Percentiles rank a stretch among this genome's conserved stretches.
Conservation (phyloP, 2,797 vertebrate genomes). For the Channallabes apus region DNA sequence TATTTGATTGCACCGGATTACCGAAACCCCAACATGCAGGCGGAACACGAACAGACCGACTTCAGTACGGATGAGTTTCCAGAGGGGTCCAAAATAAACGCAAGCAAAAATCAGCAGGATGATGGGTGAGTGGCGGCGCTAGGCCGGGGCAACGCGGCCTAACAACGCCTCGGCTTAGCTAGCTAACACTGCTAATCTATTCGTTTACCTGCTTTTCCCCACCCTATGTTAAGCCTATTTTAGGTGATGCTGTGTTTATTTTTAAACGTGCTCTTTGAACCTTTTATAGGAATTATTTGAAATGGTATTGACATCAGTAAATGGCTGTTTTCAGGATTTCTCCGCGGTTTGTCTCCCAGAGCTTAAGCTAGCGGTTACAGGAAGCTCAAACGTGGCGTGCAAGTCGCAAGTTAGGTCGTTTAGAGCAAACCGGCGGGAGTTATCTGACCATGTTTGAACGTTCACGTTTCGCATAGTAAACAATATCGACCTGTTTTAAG, state of each 20-base stretch:
- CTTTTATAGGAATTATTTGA: background rate
- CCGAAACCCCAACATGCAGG: slow-evolving; percentile 53
- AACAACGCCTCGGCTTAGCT: too few relatives aligned
- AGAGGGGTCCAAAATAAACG: slow-evolving; percentile 86
- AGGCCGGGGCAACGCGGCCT: slow-evolving; percentile 6
- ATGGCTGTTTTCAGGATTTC: background rate
- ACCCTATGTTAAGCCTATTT: background rate
- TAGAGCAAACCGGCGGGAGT: background rate
- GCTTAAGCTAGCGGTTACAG: background rate
- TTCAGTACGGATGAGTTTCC: slow-evolving; percentile 78
- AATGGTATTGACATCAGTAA: background rate
- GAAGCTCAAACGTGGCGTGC: slow-evolving; percentile 19
- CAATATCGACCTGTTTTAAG: background rate
- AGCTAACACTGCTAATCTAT: background rate
- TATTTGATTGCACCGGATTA: background rate
- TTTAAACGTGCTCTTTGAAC: background rate
- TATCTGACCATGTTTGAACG: background rate
- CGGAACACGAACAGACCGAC: slow-evolving; percentile 58
- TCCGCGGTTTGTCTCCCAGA: background rate
- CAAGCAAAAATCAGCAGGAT: slow-evolving; percentile 85
- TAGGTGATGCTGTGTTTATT: background rate
- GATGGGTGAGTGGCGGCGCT: slow-evolving; percentile 72
- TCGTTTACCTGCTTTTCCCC: background rate
- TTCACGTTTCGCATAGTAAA: rapidly evolving
- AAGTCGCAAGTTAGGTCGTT: too few relatives aligned